Percentiles rank a stretch among this genome's conserved stretches.
phyloP scores from a whole-genome alignment of 2,797 vertebrate genomes.

The Orestias chungarensis region DNA sequence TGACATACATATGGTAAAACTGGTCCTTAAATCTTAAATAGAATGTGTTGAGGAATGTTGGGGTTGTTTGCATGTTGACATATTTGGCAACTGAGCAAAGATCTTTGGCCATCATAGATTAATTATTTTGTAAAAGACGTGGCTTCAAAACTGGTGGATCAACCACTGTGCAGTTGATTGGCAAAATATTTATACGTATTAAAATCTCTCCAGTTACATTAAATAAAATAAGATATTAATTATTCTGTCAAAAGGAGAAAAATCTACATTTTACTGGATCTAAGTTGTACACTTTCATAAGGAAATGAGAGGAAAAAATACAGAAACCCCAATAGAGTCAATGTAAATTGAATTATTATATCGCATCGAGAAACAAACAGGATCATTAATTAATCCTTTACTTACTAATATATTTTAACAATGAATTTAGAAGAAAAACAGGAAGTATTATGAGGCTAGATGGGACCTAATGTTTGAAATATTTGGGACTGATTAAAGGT shows the following conservation, averaged over 20 bases:
- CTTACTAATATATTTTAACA: neutral
- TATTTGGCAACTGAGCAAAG: neutral
- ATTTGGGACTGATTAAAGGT: neutral
- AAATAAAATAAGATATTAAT: neutral
- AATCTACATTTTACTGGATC: too few relatives aligned
- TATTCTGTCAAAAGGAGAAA: neutral
- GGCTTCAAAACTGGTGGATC: neutral
- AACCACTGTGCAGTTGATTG: neutral
- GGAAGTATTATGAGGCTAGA: neutral
- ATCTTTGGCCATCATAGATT: neutral
- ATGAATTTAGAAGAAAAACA: neutral
- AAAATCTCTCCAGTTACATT: neutral
- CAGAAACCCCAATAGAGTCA: neutral
- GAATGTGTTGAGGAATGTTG: constrained; percentile 7
- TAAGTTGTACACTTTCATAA: neutral
- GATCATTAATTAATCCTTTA: neutral
- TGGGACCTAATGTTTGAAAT: neutral
- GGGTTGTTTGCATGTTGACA: neutral
- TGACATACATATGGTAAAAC: constrained; percentile 21
- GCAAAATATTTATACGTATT: too few relatives aligned
- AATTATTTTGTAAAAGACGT: neutral
- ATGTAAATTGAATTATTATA: neutral
- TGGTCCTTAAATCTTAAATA: constrained; percentile 37
- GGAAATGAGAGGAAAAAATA: neutral
- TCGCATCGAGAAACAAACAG: neutral